Evolutionary conservation across 2,888 invertebrate genomes (phyloP).

Genomic region (Cheilosia scutellata): DNA sequence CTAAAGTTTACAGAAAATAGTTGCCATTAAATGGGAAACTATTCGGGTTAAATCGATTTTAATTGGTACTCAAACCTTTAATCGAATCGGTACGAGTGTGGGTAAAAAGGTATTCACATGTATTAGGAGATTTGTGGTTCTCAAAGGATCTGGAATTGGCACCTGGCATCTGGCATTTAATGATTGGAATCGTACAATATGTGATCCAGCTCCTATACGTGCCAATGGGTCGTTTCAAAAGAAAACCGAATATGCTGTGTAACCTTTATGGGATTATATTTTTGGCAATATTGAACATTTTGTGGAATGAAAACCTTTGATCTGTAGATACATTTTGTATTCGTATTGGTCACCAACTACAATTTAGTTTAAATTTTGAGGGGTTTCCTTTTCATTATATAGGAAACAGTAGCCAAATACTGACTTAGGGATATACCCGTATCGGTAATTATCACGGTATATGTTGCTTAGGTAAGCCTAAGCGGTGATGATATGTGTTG

Average conservation of each 20-base stretch:
- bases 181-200: neutral
- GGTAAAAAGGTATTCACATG: neutral
- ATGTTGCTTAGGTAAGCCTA: too few species aligned
- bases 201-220: neutral
- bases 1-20: conserved; percentile 14
- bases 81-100: neutral
- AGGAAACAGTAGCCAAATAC: too few species aligned
- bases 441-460: too few species aligned
- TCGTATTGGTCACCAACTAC: too few species aligned
- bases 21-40: conserved; percentile 4
- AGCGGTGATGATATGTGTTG: too few species aligned
- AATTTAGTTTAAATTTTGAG: too few species aligned
- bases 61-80: neutral
- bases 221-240: neutral
- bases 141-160: neutral
- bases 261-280: too few species aligned
- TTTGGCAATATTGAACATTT: too few species aligned
- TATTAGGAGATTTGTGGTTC: neutral
- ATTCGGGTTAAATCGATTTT: conserved; percentile 20
- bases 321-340: too few species aligned
- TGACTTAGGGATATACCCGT: too few species aligned
- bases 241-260: neutral
- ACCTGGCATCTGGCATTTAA: neutral
- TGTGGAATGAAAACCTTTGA: too few species aligned
- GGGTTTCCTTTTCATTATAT: too few species aligned